Conservation (phyloP, 2,113 vertebrate species). For the Sminthopsis crassicaudata region DNA sequence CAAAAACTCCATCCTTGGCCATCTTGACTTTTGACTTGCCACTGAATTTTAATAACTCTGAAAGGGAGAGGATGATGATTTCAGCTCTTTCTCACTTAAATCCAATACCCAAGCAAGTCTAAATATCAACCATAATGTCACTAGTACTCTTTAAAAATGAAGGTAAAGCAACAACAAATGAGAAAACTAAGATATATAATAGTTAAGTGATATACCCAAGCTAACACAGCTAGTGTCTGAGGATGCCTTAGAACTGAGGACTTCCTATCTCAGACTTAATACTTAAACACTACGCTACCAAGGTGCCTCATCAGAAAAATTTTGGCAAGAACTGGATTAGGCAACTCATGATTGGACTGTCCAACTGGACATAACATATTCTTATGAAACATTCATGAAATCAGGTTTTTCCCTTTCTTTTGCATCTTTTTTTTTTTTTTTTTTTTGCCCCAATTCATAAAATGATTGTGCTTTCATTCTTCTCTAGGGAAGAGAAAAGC, state of each 20-base stretch:
- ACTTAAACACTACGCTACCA: neutral
- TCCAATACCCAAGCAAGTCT: too few relatives aligned
- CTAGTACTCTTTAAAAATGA: too few relatives aligned
- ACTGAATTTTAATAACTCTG: too few relatives aligned
- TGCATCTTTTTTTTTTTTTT: neutral
- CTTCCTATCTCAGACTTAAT: neutral
- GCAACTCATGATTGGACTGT: neutral
- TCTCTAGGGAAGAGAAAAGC: neutral
- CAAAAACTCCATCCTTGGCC: too few relatives aligned
- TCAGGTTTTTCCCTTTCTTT: conserved; percentile 37
- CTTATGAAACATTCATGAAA: conserved; percentile 20
- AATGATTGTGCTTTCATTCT: neutral
- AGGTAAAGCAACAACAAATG: neutral
- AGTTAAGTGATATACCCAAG: neutral
- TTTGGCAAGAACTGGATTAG: neutral
- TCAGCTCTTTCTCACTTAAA: too few relatives aligned
- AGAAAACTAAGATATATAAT: neutral
- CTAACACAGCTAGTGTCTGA: neutral
- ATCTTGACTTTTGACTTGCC: too few relatives aligned
- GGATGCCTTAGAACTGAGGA: neutral
- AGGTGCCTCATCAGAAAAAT: neutral
- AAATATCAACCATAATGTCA: too few relatives aligned
- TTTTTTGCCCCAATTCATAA: conserved; percentile 13
- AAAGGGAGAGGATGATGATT: too few relatives aligned
- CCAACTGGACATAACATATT: conserved; percentile 18